Evolutionary conservation across 2,888 invertebrate species (phyloP), one percentile per base, ranked within the genome.

Genomic region (Meghimatium bilineatum): DNA sequence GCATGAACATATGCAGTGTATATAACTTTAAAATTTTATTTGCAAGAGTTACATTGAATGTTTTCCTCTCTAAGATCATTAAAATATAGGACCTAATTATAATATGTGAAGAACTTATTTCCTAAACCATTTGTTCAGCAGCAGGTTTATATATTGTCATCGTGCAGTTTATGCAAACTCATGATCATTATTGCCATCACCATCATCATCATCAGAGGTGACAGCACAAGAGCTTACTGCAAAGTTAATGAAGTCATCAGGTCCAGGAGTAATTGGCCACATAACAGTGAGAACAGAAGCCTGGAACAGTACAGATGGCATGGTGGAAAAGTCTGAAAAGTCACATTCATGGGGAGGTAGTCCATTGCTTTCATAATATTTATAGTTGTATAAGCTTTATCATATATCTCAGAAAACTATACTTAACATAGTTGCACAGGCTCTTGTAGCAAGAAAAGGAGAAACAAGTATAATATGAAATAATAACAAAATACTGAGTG

Each of bases 311-410:
- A 83, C 85, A 81, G 90, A 91, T 75, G 91, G 91, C 32, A 76
- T 89, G 32, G 90, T 88, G 56, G 85, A 89, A 60, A 90, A 89
- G 74, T 88, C 90, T 23, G 88, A 92, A 89, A 91, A 91, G 83
- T 90, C 90, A n/a, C 89, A 91, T 86, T 86, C 90, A 17, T 92
- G 92, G 92, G 92, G 92, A 92, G 92, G 92, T 91, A 90, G 88
- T 20, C 12, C 17, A 17, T 69, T 52, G 34, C 23, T 69, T 79
- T 79, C 5, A 23, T 26, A 75, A 32, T 85, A 87, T 26, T 85
- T 66, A 8, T 44, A 8, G 44, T 44, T 44, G 12, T 44, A 12
- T 44, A 44, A 12, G 5, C 44, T 8, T 44, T 44, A 5, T 44
- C 12, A 5, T 44, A 44, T 44, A 44, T 44, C 12, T 44, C 44